Base-by-base conservation (phyloP, 2,797 vertebrate species). In the Scolopax bukidnonensis region DNA sequence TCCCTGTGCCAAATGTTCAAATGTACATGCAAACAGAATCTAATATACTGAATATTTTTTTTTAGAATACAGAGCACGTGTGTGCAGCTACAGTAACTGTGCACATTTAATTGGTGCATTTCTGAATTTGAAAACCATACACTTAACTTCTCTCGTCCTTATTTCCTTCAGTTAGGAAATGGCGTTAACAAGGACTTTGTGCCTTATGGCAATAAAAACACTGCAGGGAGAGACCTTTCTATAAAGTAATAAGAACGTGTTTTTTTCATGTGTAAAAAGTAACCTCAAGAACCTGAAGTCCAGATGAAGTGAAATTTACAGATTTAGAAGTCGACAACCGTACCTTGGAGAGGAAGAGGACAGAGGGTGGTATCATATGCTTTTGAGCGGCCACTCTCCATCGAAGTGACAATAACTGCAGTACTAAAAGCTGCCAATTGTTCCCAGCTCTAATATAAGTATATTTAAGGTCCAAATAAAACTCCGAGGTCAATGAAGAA, bases 31-130 rank as follows among this genome's bases (percentile, higher is more conserved):
- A 76, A 80, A 50, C 32, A 51, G 36, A n/a, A 64, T 32, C 40
- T 57, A 61, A 89, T 16, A 9, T 6, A 18, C 4, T 11, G 28
- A 27, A 40, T 3, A 11, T 5, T 0, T 2, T 0, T 2, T 48
- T 70, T 40, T 23, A 8, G 48, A 86, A 19, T 2, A 27, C n/a
- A 18, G 2, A 16, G 43, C 14, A 17, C 0, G 12, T 53, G n/a
- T n/a, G 47, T 50, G 43, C 54, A 84, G 36, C 48, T 70, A 15
- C n/a, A 59, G 15, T 18, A 48, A 56, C 32, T 15, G 16, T 24
- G 38, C 23, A 50, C 28, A 27, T 11, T 11, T 15, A 63, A 84
- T 17, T 47, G 47, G 18, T 38, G 36, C 36, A 16, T 45, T 90
- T 54, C 33, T 40, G 47, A 54, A 56, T n/a, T 56, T 48, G 43